Evolutionary conservation across 2,113 vertebrate genomes (phyloP), one percentile per base, ranked within the genome.

Genomic region (Vidua macroura): DNA sequence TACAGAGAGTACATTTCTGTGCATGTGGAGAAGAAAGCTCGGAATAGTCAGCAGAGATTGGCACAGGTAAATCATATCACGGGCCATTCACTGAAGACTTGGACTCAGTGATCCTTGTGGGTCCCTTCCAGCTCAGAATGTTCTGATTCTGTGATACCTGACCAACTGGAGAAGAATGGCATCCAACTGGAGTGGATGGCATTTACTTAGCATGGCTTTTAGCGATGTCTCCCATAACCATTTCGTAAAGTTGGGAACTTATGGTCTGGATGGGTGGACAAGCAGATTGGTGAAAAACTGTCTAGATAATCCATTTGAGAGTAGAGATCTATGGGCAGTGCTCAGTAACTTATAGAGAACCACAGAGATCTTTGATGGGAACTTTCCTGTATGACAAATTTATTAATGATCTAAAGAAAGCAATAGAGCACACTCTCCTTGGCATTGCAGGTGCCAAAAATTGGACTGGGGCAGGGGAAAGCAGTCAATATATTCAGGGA

Each of bases 381-480:
- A 25, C 19, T 52, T 83, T 55, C 6, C 28, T 63, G 3, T 35
- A 43, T 16, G 18, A 39, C 6, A 5, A 31, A 51, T 62, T 55
- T 55, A 9, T 64, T 35, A 66, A 37, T 35, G 15, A 62, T 8
- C 4, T 58, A 13, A 15, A 70, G 51, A 69, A 86, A 13, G 17
- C 15, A 78, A 51, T 11, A 7, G 28, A 77, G 13, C 15, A 68
- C 27, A 17, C 5, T 30, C 10, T 8, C 23, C n/a, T 63, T 43
- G n/a, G 18, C 18, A 68, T 2, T 68, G 18, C 33, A 44, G 39
- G 27, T 23, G 13, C 10, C 21, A 52, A 44, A 59, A 53, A 68
- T 9, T 35, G 15, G 9, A 16, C 6, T 6, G 11, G 10, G 13
- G 7, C 2, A 4, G 10, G 7, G 7, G 14, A 8, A 24, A 70